phyloP scores from a whole-genome alignment of 2,113 vertebrate genomes.

The Thalassoma bifasciatum region DNA sequence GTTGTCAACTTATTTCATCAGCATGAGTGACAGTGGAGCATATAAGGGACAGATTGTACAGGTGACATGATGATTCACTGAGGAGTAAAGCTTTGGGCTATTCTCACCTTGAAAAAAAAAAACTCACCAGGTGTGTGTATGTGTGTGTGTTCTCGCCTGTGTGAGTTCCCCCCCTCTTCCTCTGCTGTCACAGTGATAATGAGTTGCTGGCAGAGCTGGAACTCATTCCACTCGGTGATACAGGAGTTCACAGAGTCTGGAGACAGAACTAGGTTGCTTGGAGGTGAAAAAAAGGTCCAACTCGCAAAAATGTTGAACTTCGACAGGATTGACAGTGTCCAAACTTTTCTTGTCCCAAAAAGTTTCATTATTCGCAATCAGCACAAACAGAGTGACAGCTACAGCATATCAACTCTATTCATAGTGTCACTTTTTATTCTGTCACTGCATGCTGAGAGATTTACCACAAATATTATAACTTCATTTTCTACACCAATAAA shows the following conservation, averaged over 20 bases:
- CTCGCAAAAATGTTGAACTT: slow-evolving; percentile 26
- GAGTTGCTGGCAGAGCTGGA: slow-evolving; percentile 49
- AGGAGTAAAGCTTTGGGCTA: slow-evolving; percentile 17
- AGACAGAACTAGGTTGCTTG: slow-evolving; percentile 36
- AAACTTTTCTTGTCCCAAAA: slow-evolving; percentile 9
- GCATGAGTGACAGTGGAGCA: slow-evolving; percentile 24
- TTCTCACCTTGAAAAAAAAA: slow-evolving; percentile 18
- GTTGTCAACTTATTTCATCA: not conserved
- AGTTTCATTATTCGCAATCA: not conserved
- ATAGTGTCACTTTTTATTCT: not conserved
- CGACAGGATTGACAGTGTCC: slow-evolving; percentile 15
- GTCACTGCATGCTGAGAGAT: not conserved
- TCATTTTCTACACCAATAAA: not conserved
- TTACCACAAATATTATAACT: not conserved
- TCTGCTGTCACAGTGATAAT: slow-evolving; percentile 59
- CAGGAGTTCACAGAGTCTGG: slow-evolving; percentile 25
- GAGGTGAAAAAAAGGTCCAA: slow-evolving; percentile 27
- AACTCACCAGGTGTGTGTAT: not conserved
- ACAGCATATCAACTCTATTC: not conserved
- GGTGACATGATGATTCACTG: slow-evolving; percentile 14
- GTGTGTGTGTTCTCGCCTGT: slow-evolving; percentile 11
- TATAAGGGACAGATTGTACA: not conserved
- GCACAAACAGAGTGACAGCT: not conserved
- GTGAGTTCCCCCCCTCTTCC: slow-evolving; percentile 31
- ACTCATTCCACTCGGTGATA: slow-evolving; percentile 50